These are phyloP conservation scores for Epinephelus malabaricus DNA, from an alignment of 2,797 vertebrate genomes.

Conservation along the genomic window DNA sequence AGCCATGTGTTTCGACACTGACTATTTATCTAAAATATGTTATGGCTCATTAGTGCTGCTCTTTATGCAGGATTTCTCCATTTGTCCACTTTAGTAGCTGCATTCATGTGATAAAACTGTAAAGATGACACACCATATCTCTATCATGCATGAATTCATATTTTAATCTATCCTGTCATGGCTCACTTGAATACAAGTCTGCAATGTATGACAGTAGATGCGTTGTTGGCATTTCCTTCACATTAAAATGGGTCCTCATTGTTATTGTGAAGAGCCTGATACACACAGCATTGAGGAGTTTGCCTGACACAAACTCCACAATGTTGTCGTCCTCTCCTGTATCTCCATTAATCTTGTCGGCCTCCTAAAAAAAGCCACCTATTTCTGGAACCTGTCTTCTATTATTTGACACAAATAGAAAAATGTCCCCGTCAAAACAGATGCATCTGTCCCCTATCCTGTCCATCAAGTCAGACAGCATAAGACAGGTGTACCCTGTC, in stretches of 20 bases:
- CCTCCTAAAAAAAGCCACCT: slow-evolving; percentile 25
- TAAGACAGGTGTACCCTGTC: slow-evolving; percentile 22
- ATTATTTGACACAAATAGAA: slow-evolving; percentile 48
- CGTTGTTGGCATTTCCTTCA: no score
- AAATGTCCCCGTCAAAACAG: slow-evolving; percentile 28
- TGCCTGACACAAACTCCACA: slow-evolving; percentile 23
- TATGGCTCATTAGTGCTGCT: not conserved
- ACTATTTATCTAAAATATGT: not conserved
- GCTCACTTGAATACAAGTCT: not conserved
- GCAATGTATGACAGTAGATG: no score
- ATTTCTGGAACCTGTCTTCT: slow-evolving; percentile 34
- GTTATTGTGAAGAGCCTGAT: not conserved
- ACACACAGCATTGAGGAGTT: slow-evolving; percentile 2
- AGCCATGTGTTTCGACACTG: not conserved
- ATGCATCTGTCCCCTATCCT: slow-evolving; percentile 28
- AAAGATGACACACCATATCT: not conserved
- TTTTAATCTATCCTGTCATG: not conserved
- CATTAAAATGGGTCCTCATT: no score
- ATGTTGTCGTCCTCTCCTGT: slow-evolving; percentile 24
- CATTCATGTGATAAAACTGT: not conserved
- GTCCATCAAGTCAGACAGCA: slow-evolving; percentile 50
- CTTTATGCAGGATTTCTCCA: not conserved
- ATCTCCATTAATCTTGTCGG: slow-evolving; percentile 48
- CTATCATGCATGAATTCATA: not conserved
- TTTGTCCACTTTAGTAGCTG: not conserved